These are phyloP conservation scores for Petaurus breviceps DNA, from an alignment of 2,113 vertebrate species.

Conservation along the genomic window DNA sequence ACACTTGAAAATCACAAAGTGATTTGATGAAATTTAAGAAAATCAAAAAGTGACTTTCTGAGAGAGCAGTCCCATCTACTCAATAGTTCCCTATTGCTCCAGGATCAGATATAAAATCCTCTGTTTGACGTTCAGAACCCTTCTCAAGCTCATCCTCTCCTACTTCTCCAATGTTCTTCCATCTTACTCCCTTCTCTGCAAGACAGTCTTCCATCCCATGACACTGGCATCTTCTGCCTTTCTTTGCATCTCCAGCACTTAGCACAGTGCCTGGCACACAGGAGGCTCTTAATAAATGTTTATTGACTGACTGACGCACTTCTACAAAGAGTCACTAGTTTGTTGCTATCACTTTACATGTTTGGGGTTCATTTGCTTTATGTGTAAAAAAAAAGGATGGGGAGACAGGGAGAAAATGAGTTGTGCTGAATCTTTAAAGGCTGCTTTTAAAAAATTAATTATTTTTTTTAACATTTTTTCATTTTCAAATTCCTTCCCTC, in stretches of 20 bases:
- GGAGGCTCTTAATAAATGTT: too few species aligned
- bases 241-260: neutral
- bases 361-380: neutral
- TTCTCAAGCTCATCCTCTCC: neutral
- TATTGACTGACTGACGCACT: too few species aligned
- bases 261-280: neutral
- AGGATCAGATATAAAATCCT: neutral
- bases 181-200: neutral
- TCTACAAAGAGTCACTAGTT: neutral
- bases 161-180: neutral
- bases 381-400: neutral
- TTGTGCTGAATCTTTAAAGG: neutral
- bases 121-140: neutral
- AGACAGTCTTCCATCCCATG: neutral
- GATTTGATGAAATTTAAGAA: neutral
- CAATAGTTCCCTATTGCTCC: neutral
- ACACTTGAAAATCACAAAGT: neutral
- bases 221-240: neutral
- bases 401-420: neutral
- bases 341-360: neutral
- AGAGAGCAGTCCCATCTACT: neutral
- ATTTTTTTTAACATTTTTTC: neutral
- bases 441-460: neutral
- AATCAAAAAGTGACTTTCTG: neutral
- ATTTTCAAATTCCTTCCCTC: neutral